These are phyloP conservation scores for Mallotus villosus DNA, from an alignment of 2,797 vertebrate genomes.

Conservation along the genomic window DNA sequence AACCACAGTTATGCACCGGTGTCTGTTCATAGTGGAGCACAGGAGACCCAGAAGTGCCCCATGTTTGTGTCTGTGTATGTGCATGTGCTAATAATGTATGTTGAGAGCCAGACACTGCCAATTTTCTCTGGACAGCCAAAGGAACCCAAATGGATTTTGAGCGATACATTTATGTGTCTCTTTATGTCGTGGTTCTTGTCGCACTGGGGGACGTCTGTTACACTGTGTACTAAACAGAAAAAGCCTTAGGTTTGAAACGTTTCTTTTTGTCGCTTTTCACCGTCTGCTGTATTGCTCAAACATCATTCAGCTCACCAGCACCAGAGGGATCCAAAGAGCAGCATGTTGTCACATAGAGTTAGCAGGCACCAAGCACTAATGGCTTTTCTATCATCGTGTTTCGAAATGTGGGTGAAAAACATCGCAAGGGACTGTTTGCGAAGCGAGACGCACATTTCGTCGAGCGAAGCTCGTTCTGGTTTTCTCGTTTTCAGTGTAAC, in stretches of 20 bases:
- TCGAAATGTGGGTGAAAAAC: neutral
- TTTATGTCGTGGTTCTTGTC: conserved; percentile 48
- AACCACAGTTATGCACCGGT: conserved; percentile 42
- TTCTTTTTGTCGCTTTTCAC: conserved; percentile 35
- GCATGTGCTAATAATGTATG: conserved; percentile 66
- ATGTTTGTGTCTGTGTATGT: conserved; percentile 69
- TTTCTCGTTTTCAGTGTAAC: neutral
- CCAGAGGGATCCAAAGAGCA: conserved; percentile 61
- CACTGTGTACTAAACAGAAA: conserved; percentile 37
- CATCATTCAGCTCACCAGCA: conserved; percentile 58
- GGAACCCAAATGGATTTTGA: conserved; percentile 55
- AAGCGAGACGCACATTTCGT: neutral
- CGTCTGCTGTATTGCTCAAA: conserved; percentile 29
- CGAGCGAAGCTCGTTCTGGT: neutral
- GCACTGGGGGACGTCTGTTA: conserved; percentile 45
- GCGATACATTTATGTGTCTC: conserved; percentile 40
- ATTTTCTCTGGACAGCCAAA: conserved; percentile 57
- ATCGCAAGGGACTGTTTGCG: neutral
- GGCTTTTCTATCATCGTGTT: conserved; percentile 29
- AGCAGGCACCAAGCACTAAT: conserved; percentile 22
- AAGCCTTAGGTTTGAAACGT: conserved; percentile 27
- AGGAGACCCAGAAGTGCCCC: conserved; percentile 76
- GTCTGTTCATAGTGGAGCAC: conserved; percentile 56
- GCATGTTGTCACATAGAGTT: conserved; percentile 27
- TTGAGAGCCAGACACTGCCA: conserved; percentile 70